Percentiles rank a stretch among this genome's conserved stretches.
Conservation (phyloP, 1,140 invertebrate species). For the Drosophila sp. region DNA sequence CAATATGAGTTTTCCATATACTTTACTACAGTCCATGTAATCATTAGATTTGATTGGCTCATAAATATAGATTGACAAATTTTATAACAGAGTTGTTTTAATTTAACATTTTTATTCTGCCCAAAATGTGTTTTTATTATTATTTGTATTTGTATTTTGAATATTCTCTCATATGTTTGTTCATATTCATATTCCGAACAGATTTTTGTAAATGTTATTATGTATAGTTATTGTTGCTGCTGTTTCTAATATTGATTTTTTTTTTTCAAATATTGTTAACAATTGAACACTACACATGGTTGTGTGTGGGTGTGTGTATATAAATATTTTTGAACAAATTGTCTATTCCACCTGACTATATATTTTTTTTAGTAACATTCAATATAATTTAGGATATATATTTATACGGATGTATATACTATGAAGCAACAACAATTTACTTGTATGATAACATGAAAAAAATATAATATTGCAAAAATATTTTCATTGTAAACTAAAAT, state of each 20-base stretch:
- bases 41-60: no score
- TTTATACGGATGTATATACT: neutral
- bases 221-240: conserved; percentile 9
- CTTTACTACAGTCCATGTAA: no score
- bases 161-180: conserved; percentile 5
- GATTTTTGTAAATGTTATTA: conserved; percentile 11
- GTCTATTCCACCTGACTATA: neutral
- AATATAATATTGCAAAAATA: conserved; percentile 8
- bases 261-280: conserved; percentile 9
- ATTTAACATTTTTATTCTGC: conserved; percentile 10
- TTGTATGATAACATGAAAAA: conserved; percentile 8
- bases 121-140: conserved; percentile 6
- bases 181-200: conserved; percentile 3
- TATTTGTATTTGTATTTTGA: conserved; percentile 1
- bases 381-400: conserved; percentile 1
- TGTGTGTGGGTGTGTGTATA: neutral
- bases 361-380: conserved; percentile 3
- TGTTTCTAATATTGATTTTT: neutral
- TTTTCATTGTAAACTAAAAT: conserved; percentile 13
- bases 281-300: neutral
- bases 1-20: no score
- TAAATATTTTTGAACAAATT: neutral
- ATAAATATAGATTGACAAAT: neutral
- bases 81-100: neutral
- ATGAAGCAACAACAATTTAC: conserved; percentile 3